Percentiles rank a stretch among this genome's conserved stretches.
These are phyloP conservation scores for Hemibagrus guttatus DNA, from an alignment of 2,797 vertebrate genomes.

Conservation along the genomic window DNA sequence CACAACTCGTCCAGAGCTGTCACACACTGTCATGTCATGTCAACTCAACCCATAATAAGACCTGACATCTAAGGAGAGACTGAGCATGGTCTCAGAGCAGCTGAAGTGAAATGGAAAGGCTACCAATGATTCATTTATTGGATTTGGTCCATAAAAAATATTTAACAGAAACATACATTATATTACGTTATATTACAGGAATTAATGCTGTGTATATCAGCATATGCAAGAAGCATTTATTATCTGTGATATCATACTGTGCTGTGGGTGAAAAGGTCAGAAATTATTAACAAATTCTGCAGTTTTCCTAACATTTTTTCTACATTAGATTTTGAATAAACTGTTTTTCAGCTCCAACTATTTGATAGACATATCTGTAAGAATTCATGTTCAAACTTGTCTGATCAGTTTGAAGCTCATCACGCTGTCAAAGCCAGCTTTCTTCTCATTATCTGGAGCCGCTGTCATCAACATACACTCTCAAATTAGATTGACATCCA, in stretches of 20 bases:
- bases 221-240: neutral
- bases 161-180: neutral
- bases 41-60: constrained; percentile 48
- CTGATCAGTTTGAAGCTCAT: constrained; percentile 93
- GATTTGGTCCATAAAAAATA: constrained; percentile 17
- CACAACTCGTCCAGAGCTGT: constrained; percentile 67
- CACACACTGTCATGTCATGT: constrained; percentile 66
- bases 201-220: neutral
- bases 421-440: constrained; percentile 91
- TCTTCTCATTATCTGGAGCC: constrained; percentile 97
- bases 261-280: constrained; percentile 8
- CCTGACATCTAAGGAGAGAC: constrained; percentile 53
- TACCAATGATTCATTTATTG: constrained; percentile 36
- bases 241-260: constrained; percentile 2
- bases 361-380: constrained; percentile 82
- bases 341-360: constrained; percentile 51
- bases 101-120: constrained; percentile 35
- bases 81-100: constrained; percentile 36
- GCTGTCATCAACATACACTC: constrained; percentile 94
- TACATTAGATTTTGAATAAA: constrained; percentile 15
- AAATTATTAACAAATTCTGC: neutral
- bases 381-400: constrained; percentile 87
- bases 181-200: neutral
- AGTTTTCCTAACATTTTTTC: neutral
- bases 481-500: constrained; percentile 99